Percentiles rank a stretch among this genome's conserved stretches.
phyloP scores from a whole-genome alignment of 2,797 vertebrate species.

The Buphagus erythrorhynchus region DNA sequence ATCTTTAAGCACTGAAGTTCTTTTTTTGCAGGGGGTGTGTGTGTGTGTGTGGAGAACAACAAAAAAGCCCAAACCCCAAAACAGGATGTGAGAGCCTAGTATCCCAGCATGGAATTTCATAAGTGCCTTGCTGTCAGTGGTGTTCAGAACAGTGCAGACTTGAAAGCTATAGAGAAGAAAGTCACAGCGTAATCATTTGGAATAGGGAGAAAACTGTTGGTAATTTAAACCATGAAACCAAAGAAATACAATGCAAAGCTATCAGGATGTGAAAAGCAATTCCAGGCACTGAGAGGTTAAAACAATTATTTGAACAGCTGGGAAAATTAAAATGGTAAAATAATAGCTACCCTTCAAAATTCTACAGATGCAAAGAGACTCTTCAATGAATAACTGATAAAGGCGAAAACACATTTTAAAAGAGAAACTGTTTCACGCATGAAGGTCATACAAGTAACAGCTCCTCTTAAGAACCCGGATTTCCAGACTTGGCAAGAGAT shows the following conservation, averaged over 20 bases:
- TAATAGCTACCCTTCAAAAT: constrained; percentile 75
- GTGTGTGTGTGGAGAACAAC: not conserved
- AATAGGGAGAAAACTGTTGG: not conserved
- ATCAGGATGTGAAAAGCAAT: constrained; percentile 45
- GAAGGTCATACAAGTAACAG: constrained; percentile 70
- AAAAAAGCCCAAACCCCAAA: not conserved
- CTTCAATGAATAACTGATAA: constrained; percentile 78
- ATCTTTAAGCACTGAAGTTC: not conserved
- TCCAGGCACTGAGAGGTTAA: constrained; percentile 73
- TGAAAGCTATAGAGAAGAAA: not conserved
- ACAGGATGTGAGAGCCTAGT: not conserved
- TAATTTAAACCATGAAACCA: constrained; percentile 12
- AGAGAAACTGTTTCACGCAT: constrained; percentile 65
- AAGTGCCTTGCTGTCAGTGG: not conserved
- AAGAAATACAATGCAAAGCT: constrained; percentile 44
- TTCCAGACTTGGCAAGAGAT: constrained; percentile 47
- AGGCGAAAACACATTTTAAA: constrained; percentile 66
- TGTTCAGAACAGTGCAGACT: not conserved
- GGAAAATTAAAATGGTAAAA: constrained; percentile 78
- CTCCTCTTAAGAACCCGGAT: constrained; percentile 38
- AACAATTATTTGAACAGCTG: constrained; percentile 75
- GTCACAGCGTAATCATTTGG: not conserved
- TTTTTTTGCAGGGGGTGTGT: not conserved
- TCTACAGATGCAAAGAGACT: constrained; percentile 71
- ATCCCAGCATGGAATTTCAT: not conserved